phyloP scores from a whole-genome alignment of 2,113 vertebrate genomes.

The Hemiscyllium ocellatum region DNA sequence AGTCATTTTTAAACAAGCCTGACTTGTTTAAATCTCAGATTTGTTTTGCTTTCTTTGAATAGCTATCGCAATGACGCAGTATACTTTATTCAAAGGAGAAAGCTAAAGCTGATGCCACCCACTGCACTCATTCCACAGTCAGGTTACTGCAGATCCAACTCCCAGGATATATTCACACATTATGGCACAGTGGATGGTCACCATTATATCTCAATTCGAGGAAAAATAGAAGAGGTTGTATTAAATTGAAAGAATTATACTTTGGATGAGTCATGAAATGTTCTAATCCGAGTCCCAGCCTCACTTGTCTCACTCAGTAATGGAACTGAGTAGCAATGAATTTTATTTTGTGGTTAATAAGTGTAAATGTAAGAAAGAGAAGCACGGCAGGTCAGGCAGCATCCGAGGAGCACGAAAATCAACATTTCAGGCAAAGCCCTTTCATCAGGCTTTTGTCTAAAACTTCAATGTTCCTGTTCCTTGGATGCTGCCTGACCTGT shows the following conservation, averaged over 20 bases:
- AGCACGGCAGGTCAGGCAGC: no score
- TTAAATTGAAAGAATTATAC: not conserved
- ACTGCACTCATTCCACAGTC: not conserved
- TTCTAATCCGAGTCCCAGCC: no score
- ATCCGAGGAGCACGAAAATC: no score
- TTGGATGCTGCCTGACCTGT: no score
- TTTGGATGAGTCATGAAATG: not conserved
- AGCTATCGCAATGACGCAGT: not conserved
- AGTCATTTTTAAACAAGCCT: conserved; percentile 3
- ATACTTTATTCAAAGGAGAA: not conserved
- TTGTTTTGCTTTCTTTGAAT: conserved; percentile 24
- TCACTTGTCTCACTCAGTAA: not conserved
- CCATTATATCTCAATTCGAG: not conserved
- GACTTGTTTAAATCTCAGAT: not conserved
- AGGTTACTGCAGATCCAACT: not conserved
- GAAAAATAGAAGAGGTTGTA: not conserved
- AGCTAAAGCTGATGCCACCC: not conserved
- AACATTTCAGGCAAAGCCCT: no score
- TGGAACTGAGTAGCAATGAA: not conserved
- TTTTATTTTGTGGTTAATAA: not conserved
- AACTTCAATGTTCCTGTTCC: no score
- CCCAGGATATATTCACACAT: not conserved
- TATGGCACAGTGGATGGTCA: not conserved
- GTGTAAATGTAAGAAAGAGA: not conserved
- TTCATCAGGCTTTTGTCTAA: no score